phyloP scores from a whole-genome alignment of 2,888 invertebrate genomes.

The Lutraria lutraria region DNA sequence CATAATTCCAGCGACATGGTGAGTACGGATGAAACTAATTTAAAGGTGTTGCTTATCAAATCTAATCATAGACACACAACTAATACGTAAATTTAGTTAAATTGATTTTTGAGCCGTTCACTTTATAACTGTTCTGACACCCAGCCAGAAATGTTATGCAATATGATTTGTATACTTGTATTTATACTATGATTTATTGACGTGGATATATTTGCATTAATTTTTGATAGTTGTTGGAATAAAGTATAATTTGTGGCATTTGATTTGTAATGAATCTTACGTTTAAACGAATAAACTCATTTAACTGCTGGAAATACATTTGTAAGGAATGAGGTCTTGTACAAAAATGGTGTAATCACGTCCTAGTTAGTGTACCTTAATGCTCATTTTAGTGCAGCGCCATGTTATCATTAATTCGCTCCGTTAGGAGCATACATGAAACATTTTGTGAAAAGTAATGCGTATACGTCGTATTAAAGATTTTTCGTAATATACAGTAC shows the following conservation, averaged over 20 bases:
- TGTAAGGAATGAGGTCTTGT: background rate
- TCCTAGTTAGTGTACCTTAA: no score
- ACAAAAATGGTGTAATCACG: no score
- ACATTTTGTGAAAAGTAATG: no score
- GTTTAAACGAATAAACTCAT: background rate
- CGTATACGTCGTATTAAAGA: no score
- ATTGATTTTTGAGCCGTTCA: conserved; percentile 19
- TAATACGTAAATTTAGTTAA: background rate
- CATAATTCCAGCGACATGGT: conserved; percentile 30
- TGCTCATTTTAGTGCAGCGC: no score
- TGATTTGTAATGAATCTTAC: background rate
- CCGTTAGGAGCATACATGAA: no score
- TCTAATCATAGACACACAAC: background rate
- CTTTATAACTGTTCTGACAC: background rate
- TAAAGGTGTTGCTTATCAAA: conserved; percentile 11
- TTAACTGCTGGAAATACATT: background rate
- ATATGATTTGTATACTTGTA: background rate
- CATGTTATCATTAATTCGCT: no score
- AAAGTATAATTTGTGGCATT: background rate
- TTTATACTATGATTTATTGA: background rate
- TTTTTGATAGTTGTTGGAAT: background rate
- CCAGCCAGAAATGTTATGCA: background rate
- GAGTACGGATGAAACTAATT: background rate
- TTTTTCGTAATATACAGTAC: no score
- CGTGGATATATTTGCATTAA: background rate